Base-by-base conservation (phyloP, 2,797 vertebrate species). In the Urosaurus nigricauda region DNA sequence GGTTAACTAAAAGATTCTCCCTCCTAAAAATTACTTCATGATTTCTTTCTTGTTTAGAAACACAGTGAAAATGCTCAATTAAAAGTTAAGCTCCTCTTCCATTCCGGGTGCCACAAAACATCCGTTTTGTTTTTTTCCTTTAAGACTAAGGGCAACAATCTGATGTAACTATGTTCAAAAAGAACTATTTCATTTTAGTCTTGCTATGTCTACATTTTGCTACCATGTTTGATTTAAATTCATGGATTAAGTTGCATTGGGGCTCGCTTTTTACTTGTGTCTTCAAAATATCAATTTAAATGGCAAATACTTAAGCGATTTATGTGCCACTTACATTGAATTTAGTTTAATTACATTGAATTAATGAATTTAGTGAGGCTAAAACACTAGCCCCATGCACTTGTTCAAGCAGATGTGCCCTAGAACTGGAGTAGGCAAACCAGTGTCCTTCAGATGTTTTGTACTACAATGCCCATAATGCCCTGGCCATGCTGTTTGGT, bases 281-380 rank as follows among this genome's bases (percentile, higher is more conserved):
- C 91, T 92, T 93, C 81, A 89, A 94, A 91, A 89, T 89, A 91
- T 90, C 88, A 89, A 89, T 87, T 77, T 92, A 94, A 93, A 93
- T 92, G 92, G 90, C 90, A 83, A 79, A 83, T 75, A 32, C 43
- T n/a, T 63, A 47, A 21, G 35, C 24, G 16, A 13, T 47, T 56
- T 43, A 43, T 16, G n/a, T 2, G 43, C 13, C 37, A 70, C 26
- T 68, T 78, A 58, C 40, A 58, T 14, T 71, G 26, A 12, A 21
- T 13, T n/a, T 43, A 80, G 26, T 80, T n/a, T n/a, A n/a, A n/a
- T n/a, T n/a, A n/a, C n/a, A n/a, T n/a, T n/a, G n/a, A n/a, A 56
- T 16, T 9, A 74, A 26, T 56, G 21, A 63, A 37, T 68, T 83
- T 8, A n/a, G 73, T 56, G 16, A 51, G 8, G 40, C 60, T 79